A percentile compares a stretch with the other conserved stretches of the same genome.
Conservation (phyloP, 2,797 vertebrate genomes). For the Oreochromis mossambicus region DNA sequence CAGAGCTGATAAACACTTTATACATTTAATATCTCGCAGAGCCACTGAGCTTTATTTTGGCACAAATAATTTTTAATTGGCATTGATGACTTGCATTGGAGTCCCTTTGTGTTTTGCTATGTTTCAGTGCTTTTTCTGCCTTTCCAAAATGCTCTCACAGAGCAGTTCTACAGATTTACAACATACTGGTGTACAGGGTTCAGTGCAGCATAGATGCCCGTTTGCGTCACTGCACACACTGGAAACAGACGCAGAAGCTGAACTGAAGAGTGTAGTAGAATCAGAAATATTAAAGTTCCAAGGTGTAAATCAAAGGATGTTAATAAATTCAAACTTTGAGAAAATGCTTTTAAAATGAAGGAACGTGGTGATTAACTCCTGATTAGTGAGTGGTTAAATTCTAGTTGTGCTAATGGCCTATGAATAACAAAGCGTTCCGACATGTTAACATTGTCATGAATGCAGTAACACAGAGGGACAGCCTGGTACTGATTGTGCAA, state of each 20-base stretch:
- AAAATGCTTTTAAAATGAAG: neutral
- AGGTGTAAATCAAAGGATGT: neutral
- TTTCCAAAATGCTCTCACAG: neutral
- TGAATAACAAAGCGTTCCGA: slow-evolving; percentile 49
- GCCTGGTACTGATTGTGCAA: slow-evolving; percentile 49
- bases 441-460: slow-evolving; percentile 52
- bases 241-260: neutral
- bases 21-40: neutral
- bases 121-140: neutral
- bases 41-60: neutral
- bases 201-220: neutral
- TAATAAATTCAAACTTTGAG: neutral
- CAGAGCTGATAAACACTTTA: neutral
- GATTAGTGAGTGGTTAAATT: slow-evolving; percentile 10
- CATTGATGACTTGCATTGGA: neutral
- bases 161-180: neutral
- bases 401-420: slow-evolving; percentile 35
- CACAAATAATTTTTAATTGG: neutral
- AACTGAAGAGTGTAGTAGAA: neutral
- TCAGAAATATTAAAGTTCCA: neutral
- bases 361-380: neutral
- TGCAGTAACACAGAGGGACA: slow-evolving; percentile 42
- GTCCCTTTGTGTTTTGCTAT: neutral
- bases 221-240: neutral
- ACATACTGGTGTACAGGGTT: neutral